These are phyloP conservation scores for Notolepis coatsorum DNA, from an alignment of 2,797 vertebrate species.

Conservation along the genomic window DNA sequence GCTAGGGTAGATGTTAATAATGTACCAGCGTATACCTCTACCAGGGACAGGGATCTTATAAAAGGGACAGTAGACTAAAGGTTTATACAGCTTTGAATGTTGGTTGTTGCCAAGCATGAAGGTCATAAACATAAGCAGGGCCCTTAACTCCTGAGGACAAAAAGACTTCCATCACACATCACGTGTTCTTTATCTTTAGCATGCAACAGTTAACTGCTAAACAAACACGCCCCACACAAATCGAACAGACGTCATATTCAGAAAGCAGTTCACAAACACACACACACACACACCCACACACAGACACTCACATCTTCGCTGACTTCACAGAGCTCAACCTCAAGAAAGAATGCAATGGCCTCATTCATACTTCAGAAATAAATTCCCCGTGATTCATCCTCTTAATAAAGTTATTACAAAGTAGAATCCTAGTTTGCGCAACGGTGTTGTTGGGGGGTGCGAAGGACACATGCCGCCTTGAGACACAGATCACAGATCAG, in stretches of 20 bases:
- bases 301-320: background rate
- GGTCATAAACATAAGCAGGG: background rate
- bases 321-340: background rate
- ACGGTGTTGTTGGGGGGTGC: background rate
- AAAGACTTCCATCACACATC: background rate
- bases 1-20: too few relatives aligned
- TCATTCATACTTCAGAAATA: background rate
- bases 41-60: too few relatives aligned
- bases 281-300: background rate
- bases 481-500: background rate
- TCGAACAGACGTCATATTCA: background rate
- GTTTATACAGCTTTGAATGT: background rate
- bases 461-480: background rate
- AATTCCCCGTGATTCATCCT: slow-evolving; percentile 3
- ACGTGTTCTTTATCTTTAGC: slow-evolving; percentile 6
- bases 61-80: background rate
- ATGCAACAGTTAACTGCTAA: background rate
- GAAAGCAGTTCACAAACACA: too few relatives aligned
- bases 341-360: background rate
- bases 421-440: too few relatives aligned
- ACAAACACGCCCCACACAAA: background rate
- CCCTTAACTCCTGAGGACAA: background rate
- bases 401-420: too few relatives aligned
- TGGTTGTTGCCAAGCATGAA: background rate
- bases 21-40: too few relatives aligned